Evolutionary conservation across 2,113 vertebrate species (phyloP).

Genomic region (Megatriorchis doriae): DNA sequence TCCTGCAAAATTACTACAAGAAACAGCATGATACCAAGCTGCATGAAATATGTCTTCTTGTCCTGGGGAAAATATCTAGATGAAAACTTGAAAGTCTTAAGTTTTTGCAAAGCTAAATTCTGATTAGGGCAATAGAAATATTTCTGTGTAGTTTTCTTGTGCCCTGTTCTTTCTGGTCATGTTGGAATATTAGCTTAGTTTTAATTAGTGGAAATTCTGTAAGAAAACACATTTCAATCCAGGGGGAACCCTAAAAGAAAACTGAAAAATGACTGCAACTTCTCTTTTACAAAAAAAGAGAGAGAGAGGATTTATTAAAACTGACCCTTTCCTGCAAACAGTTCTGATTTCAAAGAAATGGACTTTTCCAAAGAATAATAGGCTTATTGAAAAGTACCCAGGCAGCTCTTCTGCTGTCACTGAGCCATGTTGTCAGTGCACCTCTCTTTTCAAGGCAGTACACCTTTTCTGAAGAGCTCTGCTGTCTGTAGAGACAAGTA

Average conservation of each 20-base stretch:
- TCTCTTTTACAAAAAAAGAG: not conserved
- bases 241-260: not conserved
- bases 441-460: not conserved
- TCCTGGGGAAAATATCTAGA: slow-evolving; percentile 8
- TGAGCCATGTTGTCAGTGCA: not conserved
- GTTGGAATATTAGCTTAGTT: not conserved
- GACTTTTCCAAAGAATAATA: slow-evolving; percentile 1
- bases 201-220: not conserved
- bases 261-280: not conserved
- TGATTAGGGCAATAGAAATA: not conserved
- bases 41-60: not conserved
- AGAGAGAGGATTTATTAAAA: not conserved
- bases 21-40: not conserved
- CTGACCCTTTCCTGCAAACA: not conserved
- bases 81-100: not conserved
- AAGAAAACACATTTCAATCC: not conserved
- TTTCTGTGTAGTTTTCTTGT: not conserved
- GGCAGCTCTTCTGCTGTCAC: not conserved
- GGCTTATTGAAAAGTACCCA: not conserved
- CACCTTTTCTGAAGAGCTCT: not conserved
- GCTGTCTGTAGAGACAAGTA: not conserved
- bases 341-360: not conserved
- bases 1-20: slow-evolving; percentile 50
- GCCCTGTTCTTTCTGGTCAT: not conserved
- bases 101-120: not conserved